Base-by-base conservation (phyloP, 2,113 vertebrate genomes). In the Periophthalmodon schlosseri region DNA sequence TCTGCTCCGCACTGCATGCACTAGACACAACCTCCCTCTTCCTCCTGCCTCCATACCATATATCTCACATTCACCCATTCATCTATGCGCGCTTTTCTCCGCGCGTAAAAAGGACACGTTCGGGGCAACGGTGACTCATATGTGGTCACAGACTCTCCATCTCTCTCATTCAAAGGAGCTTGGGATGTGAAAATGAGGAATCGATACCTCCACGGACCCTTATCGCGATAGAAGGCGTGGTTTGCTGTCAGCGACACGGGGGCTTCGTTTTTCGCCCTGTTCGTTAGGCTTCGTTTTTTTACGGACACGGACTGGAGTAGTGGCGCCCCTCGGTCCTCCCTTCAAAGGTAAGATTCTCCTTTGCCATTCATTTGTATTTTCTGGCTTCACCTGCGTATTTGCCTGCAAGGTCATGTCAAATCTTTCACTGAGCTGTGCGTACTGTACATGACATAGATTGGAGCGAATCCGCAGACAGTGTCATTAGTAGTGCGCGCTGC, bases 351-450 rank as follows among this genome's bases (percentile, higher is more conserved):
- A 88, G 84, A 16, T 39, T 65, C 34, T 28, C 61, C 24, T 75
- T 58, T 50, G 10, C 5, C 21, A 47, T 47, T 47, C 39, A 23
- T n/a, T 6, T 28, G 61, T 57, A 24, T 21, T 3, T 68, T 72
- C 16, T 13, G 13, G 54, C 16, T 23, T 70, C 67, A 76, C 64
- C 75, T 80, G 66, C 68, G 73, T 12, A 64, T 54, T 78, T 50
- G 39, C 70, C 85, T 78, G 87, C 92, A 94, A 94, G 93, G 93
- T 94, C 93, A 93, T 74, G 80, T 65, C 75, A 83, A 76, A 70
- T 69, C 80, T 72, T n/a, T n/a, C 76, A 70, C 46, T 33, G 72
- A 70, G 75, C 70, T 76, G 79, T 77, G 83, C 83, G 81, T 69
- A 63, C 65, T 61, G 50, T 57, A 21, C 66, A 56, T 75, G 74